Base-by-base conservation (phyloP, 2,113 vertebrate genomes). In the Collichthys lucidus region DNA sequence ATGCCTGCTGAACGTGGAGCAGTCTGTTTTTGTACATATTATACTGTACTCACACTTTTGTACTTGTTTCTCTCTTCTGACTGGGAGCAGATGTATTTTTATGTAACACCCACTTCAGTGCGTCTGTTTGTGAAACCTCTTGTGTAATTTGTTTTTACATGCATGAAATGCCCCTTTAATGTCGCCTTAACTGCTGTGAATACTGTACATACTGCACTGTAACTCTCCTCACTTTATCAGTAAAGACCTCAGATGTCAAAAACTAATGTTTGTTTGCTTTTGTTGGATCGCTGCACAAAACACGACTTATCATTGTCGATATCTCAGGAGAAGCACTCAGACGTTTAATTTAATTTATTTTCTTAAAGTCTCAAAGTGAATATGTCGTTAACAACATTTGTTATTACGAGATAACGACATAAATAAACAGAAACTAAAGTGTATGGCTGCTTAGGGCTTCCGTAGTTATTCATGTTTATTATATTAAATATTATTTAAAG, bases 231-330 rank as follows among this genome's bases (percentile, higher is more conserved):
- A 84, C 77, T 87, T 86, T 90, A 93, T 94, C 87, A 94, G 92
- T 97, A 96, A 97, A 95, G 74, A 29, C 86, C 89, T 93, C 89
- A 89, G 92, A 46, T 79, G 90, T 96, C 26, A 5, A 81, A 75
- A 60, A 40, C 35, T 2, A 40, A 40, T 1, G 35, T 40, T n/a
- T n/a, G n/a, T n/a, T n/a, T 29, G 29, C 29, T 29, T 29, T 29
- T 29, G 29, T 29, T 29, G 29, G 1, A 29, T 29, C 29, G 3
- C 29, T 4, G 29, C 29, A 29, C 29, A 3, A 31, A 31, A 31
- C 5, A 31, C 5, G 1, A 31, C 31, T 31, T 31, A 31, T 31
- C 5, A 31, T 31, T 6, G 31, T 31, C 4, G 5, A 6, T 31
- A 4, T 31, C 5, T 31, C 31, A 40, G 35, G 35, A 40, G 1